These are phyloP conservation scores for Frankliniella fusca DNA, from an alignment of 2,888 invertebrate species.

Conservation along the genomic window DNA sequence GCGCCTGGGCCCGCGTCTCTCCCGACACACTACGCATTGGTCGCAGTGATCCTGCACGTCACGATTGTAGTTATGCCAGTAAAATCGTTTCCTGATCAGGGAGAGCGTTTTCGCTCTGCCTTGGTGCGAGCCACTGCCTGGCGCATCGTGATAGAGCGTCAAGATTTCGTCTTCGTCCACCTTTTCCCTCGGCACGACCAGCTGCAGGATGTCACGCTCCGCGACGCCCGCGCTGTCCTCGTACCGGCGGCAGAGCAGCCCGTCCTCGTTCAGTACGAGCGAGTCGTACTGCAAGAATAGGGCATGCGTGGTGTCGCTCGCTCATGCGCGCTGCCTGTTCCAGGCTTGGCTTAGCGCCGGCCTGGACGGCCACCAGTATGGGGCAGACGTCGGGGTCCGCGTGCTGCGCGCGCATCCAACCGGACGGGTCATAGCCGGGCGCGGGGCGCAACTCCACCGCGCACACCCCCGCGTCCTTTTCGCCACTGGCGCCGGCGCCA, in stretches of 20 bases:
- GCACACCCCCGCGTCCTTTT: not conserved
- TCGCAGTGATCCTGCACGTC: not conserved
- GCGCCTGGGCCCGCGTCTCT: not conserved
- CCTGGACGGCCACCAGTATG: not conserved
- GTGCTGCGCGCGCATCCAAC: not conserved
- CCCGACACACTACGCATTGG: not conserved
- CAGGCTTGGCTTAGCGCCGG: not conserved
- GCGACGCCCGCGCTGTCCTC: not conserved
- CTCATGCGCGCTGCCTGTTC: not conserved
- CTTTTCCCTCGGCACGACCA: not conserved
- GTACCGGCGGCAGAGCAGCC: slow-evolving; percentile 4
- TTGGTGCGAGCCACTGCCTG: not conserved
- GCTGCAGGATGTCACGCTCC: not conserved
- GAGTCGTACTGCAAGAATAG: slow-evolving; percentile 5
- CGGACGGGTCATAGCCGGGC: not conserved
- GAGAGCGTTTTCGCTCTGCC: not conserved
- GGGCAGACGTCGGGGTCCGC: not conserved
- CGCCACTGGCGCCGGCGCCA: not conserved
- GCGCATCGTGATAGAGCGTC: not conserved
- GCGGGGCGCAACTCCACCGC: not conserved
- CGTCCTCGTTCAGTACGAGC: not conserved
- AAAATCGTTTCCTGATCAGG: not conserved
- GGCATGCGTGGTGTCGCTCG: not conserved
- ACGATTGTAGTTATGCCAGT: not conserved
- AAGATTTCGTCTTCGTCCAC: not conserved